Base-by-base conservation (phyloP, 92 coral and sea anemone genomes). In the Pocillopora meandrina region DNA sequence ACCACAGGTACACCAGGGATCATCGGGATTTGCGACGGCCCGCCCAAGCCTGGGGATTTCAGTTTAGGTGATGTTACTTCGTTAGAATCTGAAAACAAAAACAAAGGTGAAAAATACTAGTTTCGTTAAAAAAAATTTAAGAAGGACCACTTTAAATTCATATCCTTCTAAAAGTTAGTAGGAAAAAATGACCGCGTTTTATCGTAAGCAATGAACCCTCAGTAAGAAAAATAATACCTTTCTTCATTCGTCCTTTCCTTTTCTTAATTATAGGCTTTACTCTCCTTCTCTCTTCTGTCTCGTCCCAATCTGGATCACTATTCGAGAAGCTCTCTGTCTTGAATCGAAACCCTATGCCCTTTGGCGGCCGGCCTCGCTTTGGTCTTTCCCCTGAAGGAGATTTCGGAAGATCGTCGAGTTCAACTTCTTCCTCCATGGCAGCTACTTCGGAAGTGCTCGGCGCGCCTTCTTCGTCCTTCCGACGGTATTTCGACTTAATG, bases 291-390 rank as follows among this genome's bases (percentile, higher is more conserved):
- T 95, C 94, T 65, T 81, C 84, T 66, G 92, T 87, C 80, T 91
- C 95, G 63, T 95, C 92, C 97, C 95, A 93, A 74, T 93, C 94
- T 15, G 98, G 97, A 74, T 91, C 96, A 66, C 89, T 78, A 64
- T 82, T 87, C 36, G 78, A 74, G 49, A 76, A 59, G 65, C 82
- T 73, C 23, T 82, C 86, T 35, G 57, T 72, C 47, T 81, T 74
- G 57, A 80, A 63, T 33, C 86, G 76, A 74, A 70, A 70, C 9
- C 35, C 87, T 42, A 71, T 64, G 16, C 90, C 96, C 82, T 90
- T 95, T 33, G 95, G 91, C 16, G 93, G 90, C 17, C 98, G 87
- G 49, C 93, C 98, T 65, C 98, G 89, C 66, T 92, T 94, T 12
- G 98, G 94, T 78, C 86, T 93, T 57, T 93, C 97, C 1, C 67